A percentile compares a stretch with the other conserved stretches of the same genome.
phyloP scores from a whole-genome alignment of 2,797 vertebrate species.

The Petrocephalus sullivani region DNA sequence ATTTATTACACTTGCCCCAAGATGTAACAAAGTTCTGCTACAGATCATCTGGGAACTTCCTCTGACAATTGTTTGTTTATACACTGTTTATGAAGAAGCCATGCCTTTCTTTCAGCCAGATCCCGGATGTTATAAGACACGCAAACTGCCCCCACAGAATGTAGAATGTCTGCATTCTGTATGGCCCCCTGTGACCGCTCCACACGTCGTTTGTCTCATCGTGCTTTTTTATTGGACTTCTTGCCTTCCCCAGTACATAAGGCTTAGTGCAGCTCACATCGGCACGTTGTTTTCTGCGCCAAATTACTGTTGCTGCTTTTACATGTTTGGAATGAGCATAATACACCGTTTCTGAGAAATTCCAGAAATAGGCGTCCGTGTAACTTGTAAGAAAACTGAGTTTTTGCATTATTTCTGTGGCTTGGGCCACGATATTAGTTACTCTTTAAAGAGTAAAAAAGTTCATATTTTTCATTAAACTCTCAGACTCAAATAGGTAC shows the following conservation, averaged over 20 bases:
- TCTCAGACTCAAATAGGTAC: neutral
- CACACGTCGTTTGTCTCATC: neutral
- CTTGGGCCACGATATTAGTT: neutral
- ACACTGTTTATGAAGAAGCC: neutral
- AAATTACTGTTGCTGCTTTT: too few relatives aligned
- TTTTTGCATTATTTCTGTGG: neutral
- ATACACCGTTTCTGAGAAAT: neutral
- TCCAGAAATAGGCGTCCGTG: neutral
- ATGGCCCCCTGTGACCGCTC: neutral
- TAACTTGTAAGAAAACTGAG: neutral
- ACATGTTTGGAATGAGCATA: neutral
- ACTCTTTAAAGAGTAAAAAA: neutral
- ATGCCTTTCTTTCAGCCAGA: neutral
- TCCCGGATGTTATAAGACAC: neutral
- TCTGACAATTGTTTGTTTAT: neutral
- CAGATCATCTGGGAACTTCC: too few relatives aligned
- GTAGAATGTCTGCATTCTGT: neutral
- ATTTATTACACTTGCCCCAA: neutral
- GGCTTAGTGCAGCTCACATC: too few relatives aligned
- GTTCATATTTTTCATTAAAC: conserved; percentile 5
- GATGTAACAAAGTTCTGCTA: neutral
- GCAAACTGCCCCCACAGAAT: neutral
- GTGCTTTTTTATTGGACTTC: neutral
- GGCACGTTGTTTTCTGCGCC: too few relatives aligned
- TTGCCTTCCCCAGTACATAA: too few relatives aligned